These are phyloP conservation scores for Kobus ellipsiprymnus DNA, from an alignment of 2,113 vertebrate species.

Conservation along the genomic window DNA sequence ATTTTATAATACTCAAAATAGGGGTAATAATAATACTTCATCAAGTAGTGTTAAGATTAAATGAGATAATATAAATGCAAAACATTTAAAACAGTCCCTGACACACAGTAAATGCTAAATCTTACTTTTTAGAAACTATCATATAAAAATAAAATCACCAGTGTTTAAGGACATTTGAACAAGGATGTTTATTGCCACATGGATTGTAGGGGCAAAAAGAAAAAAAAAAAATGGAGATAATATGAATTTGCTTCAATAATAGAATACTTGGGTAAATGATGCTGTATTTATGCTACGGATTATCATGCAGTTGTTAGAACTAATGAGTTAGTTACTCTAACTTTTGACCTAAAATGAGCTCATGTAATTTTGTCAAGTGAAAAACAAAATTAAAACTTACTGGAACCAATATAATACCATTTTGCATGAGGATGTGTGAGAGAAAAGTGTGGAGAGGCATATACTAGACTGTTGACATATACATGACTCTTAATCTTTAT, in stretches of 20 bases:
- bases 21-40: not conserved
- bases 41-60: not conserved
- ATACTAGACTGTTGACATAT: not conserved
- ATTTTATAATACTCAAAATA: not conserved
- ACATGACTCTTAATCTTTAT: not conserved
- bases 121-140: not conserved
- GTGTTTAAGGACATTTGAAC: not conserved
- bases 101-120: not conserved
- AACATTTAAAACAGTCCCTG: not conserved
- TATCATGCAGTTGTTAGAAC: not conserved
- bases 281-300: not conserved
- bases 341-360: not conserved
- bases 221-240: not conserved
- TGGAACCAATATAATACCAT: not conserved
- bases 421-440: not conserved
- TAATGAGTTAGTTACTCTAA: not conserved
- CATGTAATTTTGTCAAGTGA: not conserved
- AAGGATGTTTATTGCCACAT: not conserved
- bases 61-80: not conserved
- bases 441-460: not conserved
- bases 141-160: not conserved
- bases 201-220: not conserved
- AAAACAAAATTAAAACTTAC: not conserved
- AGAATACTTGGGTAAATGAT: not conserved
- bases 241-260: not conserved